Percentiles rank a stretch among this genome's conserved stretches.
These are phyloP conservation scores for Agrochola litura DNA, from an alignment of 2,888 invertebrate genomes.

Conservation along the genomic window DNA sequence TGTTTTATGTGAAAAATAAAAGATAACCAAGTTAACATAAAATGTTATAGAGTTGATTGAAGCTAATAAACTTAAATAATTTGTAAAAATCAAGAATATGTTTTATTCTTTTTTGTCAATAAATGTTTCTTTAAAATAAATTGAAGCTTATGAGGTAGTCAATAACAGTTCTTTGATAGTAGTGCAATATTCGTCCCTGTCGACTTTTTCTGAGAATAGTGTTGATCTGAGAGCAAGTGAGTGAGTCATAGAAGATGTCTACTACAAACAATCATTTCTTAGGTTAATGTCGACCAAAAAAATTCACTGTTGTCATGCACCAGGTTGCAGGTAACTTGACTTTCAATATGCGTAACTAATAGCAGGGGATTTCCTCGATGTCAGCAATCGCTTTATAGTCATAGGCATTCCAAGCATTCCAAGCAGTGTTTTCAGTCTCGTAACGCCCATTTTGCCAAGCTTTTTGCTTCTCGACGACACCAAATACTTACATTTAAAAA, in stretches of 20 bases:
- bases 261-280: too few relatives aligned
- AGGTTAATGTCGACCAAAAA: too few relatives aligned
- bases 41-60: slow-evolving; percentile 51
- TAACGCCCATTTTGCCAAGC: background rate
- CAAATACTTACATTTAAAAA: background rate
- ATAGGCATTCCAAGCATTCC: background rate
- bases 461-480: background rate
- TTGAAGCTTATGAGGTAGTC: background rate
- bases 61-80: slow-evolving; percentile 30
- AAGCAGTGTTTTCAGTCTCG: background rate
- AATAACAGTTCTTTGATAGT: background rate
- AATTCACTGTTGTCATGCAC: too few relatives aligned
- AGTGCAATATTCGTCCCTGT: background rate
- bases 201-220: background rate
- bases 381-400: too few relatives aligned
- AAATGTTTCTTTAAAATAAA: slow-evolving; percentile 4
- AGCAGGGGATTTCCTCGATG: too few relatives aligned
- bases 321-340: too few relatives aligned
- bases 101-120: slow-evolving; percentile 25
- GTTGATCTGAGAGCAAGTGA: background rate
- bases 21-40: slow-evolving; percentile 21
- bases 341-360: too few relatives aligned
- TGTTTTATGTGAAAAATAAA: slow-evolving; percentile 58
- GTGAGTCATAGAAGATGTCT: too few relatives aligned
- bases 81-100: slow-evolving; percentile 26